Percentiles rank a stretch among this genome's conserved stretches.
phyloP scores from a whole-genome alignment of 2,888 invertebrate genomes.

The Lepidonotus clava region DNA sequence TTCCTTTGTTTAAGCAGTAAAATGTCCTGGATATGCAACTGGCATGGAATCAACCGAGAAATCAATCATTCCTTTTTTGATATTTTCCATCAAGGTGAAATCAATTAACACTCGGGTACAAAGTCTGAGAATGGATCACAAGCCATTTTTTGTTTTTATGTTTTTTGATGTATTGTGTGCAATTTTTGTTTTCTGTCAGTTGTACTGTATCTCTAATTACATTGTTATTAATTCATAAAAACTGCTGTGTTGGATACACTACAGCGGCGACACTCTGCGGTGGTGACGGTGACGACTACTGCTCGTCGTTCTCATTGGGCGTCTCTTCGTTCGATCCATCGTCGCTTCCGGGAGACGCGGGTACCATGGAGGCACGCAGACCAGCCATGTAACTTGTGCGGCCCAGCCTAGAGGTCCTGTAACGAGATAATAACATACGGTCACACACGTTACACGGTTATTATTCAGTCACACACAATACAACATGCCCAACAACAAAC shows the following conservation, averaged over 20 bases:
- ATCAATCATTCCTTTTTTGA: conserved; percentile 15
- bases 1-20: conserved; percentile 38
- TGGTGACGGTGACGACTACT: neutral
- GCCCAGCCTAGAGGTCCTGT: conserved; percentile 55
- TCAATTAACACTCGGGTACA: conserved; percentile 32
- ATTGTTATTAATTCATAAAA: neutral
- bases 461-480: no score
- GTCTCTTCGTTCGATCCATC: conserved; percentile 58
- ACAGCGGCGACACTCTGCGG: neutral
- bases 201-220: no score
- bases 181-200: no score
- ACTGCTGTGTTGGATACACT: neutral
- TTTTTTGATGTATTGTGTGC: neutral
- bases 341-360: conserved; percentile 58
- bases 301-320: conserved; percentile 57
- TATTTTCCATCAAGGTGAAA: neutral
- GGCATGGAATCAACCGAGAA: conserved; percentile 48
- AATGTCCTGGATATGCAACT: conserved; percentile 50
- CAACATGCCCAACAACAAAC: no score
- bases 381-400: conserved; percentile 55
- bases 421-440: neutral
- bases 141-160: conserved; percentile 12
- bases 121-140: conserved; percentile 34
- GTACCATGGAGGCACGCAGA: conserved; percentile 37
- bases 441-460: no score